These are phyloP conservation scores for Trypoxylus dichotomus DNA, from an alignment of 1,140 invertebrate species.

Conservation along the genomic window DNA sequence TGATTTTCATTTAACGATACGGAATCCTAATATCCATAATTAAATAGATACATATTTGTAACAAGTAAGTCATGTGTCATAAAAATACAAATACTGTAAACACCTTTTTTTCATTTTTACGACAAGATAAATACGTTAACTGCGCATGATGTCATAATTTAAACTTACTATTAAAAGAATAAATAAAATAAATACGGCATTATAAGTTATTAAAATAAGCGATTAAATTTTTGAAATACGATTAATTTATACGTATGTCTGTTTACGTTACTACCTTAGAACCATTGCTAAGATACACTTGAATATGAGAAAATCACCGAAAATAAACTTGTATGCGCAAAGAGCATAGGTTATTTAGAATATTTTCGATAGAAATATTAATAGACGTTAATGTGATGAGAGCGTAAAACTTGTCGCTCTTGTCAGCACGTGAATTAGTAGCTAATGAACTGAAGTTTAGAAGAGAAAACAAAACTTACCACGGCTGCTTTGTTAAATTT, in stretches of 20 bases:
- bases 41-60: conserved; percentile 4
- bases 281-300: neutral
- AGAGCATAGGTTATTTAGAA: conserved; percentile 17
- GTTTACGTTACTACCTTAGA: neutral
- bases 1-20: neutral
- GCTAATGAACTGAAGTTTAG: conserved; percentile 29
- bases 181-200: neutral
- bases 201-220: neutral
- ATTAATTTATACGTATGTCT: neutral
- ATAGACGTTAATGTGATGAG: conserved; percentile 23
- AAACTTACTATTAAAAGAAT: neutral
- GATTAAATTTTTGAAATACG: neutral
- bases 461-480: conserved; percentile 10
- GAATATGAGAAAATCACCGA: conserved; percentile 33
- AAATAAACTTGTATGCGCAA: conserved; percentile 33
- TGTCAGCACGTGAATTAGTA: neutral
- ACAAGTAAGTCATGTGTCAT: neutral
- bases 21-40: neutral
- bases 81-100: neutral
- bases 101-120: neutral
- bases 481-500: conserved; percentile 27
- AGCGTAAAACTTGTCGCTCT: neutral
- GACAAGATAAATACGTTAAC: neutral
- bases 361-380: conserved; percentile 26
- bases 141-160: neutral